phyloP scores from a whole-genome alignment of 1,140 invertebrate species.

The Drosophila pseudoobscura region DNA sequence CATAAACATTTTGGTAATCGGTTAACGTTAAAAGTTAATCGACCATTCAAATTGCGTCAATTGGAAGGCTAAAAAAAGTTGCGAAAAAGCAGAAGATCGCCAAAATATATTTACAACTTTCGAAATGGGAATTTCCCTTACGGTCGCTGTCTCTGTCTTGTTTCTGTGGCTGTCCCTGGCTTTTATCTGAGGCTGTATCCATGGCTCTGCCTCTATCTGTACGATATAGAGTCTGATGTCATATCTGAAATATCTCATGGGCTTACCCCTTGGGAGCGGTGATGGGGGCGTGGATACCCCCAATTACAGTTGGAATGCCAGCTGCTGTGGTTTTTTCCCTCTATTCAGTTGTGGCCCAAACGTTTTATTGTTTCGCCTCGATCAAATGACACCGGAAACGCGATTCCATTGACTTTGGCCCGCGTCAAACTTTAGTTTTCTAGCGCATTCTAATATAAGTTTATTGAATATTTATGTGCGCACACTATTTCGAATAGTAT shows the following conservation, averaged over 20 bases:
- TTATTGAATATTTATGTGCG: slow-evolving; percentile 29
- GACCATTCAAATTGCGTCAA: slow-evolving; percentile 39
- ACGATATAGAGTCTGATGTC: slow-evolving; percentile 28
- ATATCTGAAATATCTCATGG: slow-evolving; percentile 30
- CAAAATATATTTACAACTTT: slow-evolving; percentile 2
- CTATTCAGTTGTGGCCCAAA: slow-evolving; percentile 31
- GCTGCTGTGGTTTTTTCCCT: slow-evolving; percentile 3
- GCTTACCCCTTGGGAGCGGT: slow-evolving; percentile 22
- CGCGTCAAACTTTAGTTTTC: slow-evolving; percentile 32
- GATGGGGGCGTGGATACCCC: slow-evolving; percentile 19
- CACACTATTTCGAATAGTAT: slow-evolving; percentile 5
- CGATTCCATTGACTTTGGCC: slow-evolving; percentile 45
- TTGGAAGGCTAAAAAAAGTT: slow-evolving; percentile 12
- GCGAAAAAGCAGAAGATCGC: slow-evolving; percentile 11
- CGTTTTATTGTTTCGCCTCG: slow-evolving; percentile 4
- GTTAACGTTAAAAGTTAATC: slow-evolving; percentile 41
- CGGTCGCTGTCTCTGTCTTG: slow-evolving; percentile 1
- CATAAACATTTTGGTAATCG: slow-evolving; percentile 44
- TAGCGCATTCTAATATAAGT: slow-evolving; percentile 36
- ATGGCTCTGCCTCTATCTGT: not conserved
- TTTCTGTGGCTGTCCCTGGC: too few relatives aligned
- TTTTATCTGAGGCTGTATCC: not conserved
- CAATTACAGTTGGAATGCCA: slow-evolving; percentile 41
- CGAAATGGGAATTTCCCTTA: slow-evolving; percentile 9
- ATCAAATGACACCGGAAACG: slow-evolving; percentile 47